Conservation (phyloP, 2,113 vertebrate genomes). For the Grallaria varia region DNA sequence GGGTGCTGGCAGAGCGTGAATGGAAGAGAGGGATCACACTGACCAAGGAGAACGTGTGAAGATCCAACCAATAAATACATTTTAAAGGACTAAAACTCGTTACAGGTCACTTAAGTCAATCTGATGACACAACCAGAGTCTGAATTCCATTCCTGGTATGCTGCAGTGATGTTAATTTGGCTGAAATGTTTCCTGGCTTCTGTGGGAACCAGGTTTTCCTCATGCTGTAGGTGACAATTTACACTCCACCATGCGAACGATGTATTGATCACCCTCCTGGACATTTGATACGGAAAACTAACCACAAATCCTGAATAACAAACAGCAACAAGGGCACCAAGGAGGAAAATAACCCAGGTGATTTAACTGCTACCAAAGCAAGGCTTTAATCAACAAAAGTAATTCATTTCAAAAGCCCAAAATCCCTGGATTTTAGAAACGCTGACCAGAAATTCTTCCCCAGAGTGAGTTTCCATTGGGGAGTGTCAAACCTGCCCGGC, state of each 20-base stretch:
- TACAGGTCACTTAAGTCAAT: neutral
- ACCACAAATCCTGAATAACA: neutral
- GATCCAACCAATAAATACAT: neutral
- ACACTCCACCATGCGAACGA: neutral
- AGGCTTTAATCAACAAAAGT: neutral
- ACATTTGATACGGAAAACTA: neutral
- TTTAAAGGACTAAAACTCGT: neutral
- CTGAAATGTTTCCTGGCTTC: neutral
- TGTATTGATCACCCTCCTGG: neutral
- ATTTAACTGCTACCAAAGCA: neutral
- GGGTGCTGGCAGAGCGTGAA: neutral
- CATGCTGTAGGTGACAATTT: neutral
- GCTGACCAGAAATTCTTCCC: constrained; percentile 15
- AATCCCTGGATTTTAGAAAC: neutral
- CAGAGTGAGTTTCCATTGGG: neutral
- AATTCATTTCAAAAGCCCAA: neutral
- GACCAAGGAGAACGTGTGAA: neutral
- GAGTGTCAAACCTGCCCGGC: constrained; percentile 6
- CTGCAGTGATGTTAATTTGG: neutral
- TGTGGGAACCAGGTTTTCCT: neutral
- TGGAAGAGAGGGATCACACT: neutral
- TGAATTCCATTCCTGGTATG: neutral
- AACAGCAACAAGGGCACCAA: neutral
- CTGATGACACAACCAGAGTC: neutral
- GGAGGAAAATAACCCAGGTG: neutral